A percentile compares a stretch with the other conserved stretches of the same genome.
Evolutionary conservation across 2,113 vertebrate genomes (phyloP).

Genomic region (Ameiurus melas): DNA sequence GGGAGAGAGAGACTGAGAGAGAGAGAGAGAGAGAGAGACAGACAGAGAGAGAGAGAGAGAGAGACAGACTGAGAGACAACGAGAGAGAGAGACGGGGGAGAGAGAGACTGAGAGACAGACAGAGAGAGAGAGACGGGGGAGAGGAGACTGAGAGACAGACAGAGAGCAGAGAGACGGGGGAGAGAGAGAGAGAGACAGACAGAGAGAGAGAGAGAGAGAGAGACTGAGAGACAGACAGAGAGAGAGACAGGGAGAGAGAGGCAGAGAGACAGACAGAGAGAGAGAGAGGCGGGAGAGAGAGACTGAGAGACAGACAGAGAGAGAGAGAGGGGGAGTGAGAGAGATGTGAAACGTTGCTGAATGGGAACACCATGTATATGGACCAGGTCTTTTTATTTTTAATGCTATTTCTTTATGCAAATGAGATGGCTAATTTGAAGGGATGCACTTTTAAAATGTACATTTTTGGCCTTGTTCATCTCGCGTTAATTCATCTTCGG

Average conservation of each 20-base stretch:
- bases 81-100: no score
- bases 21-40: no score
- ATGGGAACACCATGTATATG: constrained; percentile 49
- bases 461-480: background rate
- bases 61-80: no score
- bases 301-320: background rate
- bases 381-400: constrained; percentile 40
- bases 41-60: no score
- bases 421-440: constrained; percentile 21
- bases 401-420: constrained; percentile 55
- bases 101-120: constrained; percentile 24
- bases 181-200: no score
- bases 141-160: no score
- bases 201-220: no score
- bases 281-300: no score
- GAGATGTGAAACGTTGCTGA: constrained; percentile 50
- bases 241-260: no score
- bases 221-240: no score
- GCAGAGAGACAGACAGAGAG: no score
- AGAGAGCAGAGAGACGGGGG: constrained; percentile 47
- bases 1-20: background rate
- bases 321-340: constrained; percentile 53
- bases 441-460: constrained; percentile 26
- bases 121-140: no score
- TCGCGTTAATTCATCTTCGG: background rate